Conservation (phyloP, 2,113 vertebrate species). For the Glareola pratincola region DNA sequence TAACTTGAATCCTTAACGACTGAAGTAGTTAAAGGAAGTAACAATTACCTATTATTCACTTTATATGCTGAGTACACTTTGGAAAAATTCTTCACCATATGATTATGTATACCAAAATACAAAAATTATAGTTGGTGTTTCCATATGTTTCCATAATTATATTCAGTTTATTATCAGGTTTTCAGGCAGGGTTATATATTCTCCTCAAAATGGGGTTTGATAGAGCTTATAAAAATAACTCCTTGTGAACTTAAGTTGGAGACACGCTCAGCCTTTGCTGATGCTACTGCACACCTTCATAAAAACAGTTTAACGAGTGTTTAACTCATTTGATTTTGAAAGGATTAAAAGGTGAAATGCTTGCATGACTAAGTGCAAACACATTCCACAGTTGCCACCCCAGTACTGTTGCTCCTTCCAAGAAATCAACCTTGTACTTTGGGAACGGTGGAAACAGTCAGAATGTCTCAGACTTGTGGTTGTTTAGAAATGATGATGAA, state of each 20-base stretch:
- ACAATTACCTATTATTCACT: neutral
- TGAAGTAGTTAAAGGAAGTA: slow-evolving; percentile 53
- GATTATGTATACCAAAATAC: slow-evolving; percentile 7
- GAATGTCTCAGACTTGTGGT: slow-evolving; percentile 33
- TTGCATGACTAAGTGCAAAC: slow-evolving; percentile 11
- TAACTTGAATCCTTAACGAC: slow-evolving; percentile 27
- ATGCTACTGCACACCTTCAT: slow-evolving; percentile 42
- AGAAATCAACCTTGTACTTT: slow-evolving; percentile 25
- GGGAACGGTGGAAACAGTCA: slow-evolving; percentile 7
- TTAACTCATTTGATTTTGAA: slow-evolving; percentile 74
- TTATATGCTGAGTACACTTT: neutral
- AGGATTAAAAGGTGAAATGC: slow-evolving; percentile 50
- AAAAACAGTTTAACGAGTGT: slow-evolving; percentile 58
- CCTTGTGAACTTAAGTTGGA: slow-evolving; percentile 11
- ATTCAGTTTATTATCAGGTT: slow-evolving; percentile 33
- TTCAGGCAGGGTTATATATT: slow-evolving; percentile 34
- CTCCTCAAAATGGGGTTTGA: slow-evolving; percentile 37
- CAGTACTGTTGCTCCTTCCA: slow-evolving; percentile 1
- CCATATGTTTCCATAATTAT: neutral
- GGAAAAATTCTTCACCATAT: slow-evolving; percentile 7
- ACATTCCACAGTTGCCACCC: slow-evolving; percentile 14
- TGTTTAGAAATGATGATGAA: slow-evolving; percentile 12
- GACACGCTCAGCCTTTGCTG: neutral
- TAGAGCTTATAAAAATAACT: slow-evolving; percentile 64
- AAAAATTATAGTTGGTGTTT: neutral